Conservation (phyloP, 2,113 vertebrate species). For the Sitta europaea region DNA sequence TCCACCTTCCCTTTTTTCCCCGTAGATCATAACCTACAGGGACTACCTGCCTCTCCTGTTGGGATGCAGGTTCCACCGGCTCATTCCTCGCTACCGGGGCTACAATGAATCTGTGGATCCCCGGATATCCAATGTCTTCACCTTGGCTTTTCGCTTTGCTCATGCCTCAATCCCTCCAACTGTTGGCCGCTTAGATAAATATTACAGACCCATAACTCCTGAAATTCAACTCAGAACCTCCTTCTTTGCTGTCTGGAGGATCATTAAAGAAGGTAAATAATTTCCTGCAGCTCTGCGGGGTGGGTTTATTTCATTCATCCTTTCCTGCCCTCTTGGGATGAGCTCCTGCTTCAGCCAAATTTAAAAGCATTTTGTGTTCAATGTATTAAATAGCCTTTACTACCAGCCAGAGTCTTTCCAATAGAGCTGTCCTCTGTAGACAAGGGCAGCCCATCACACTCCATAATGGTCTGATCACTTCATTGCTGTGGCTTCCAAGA, state of each 20-base stretch:
- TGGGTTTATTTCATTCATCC: not conserved
- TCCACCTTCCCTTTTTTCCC: not conserved
- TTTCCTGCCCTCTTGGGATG: not conserved
- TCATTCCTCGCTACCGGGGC: conserved; percentile 68
- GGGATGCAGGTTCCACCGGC: conserved; percentile 34
- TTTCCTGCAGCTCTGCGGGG: not conserved
- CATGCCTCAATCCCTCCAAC: conserved; percentile 82
- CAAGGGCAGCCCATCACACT: not conserved
- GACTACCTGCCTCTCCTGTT: conserved; percentile 82
- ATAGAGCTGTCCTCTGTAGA: not conserved
- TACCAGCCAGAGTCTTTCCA: not conserved
- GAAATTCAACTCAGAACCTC: conserved; percentile 71
- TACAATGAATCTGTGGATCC: conserved; percentile 81
- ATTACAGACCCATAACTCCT: conserved; percentile 64
- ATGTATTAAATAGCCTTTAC: not conserved
- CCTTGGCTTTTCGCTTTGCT: conserved; percentile 85
- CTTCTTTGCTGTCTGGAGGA: conserved; percentile 85
- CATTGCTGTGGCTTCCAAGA: not conserved
- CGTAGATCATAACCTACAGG: conserved; percentile 83
- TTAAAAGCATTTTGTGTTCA: not conserved
- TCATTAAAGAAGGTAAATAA: conserved; percentile 79
- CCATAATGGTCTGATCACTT: not conserved
- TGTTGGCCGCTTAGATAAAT: conserved; percentile 70
- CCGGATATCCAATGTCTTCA: conserved; percentile 83
- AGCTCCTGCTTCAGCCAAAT: not conserved